Percentiles rank a stretch among this genome's conserved stretches.
These are phyloP conservation scores for Dryococelus australis DNA, from an alignment of 2,888 invertebrate genomes.

Conservation along the genomic window DNA sequence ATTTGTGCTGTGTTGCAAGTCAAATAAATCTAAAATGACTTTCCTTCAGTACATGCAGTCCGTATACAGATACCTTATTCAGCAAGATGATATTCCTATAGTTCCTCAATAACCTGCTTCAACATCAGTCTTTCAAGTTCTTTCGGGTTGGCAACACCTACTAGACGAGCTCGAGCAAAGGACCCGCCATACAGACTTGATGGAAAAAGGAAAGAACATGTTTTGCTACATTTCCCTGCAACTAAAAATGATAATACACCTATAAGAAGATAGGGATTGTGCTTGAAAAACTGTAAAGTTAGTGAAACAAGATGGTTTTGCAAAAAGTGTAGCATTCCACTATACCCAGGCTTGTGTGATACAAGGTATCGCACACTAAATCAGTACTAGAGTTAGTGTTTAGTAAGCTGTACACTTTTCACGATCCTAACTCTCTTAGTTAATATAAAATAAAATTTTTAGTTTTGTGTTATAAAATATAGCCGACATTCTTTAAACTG, in stretches of 20 bases:
- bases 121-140: not conserved
- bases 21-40: not conserved
- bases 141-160: not conserved
- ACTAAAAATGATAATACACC: not conserved
- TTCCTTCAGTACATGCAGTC: not conserved
- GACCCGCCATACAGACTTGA: not conserved
- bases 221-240: not conserved
- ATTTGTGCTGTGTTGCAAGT: not conserved
- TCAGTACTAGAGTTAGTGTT: not conserved
- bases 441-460: not conserved
- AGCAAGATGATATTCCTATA: not conserved
- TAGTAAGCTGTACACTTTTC: not conserved
- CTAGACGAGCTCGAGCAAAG: not conserved
- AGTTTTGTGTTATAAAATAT: no score
- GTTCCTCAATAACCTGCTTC: not conserved
- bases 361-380: not conserved
- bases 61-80: not conserved
- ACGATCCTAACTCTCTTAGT: not conserved
- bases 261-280: not conserved
- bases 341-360: not conserved
- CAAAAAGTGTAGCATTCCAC: not conserved
- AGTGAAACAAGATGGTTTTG: slow-evolving; percentile 3
- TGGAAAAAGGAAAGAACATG: slow-evolving; percentile 12
- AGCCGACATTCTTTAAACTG: no score
- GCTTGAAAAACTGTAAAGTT: not conserved